Evolutionary conservation across 1,140 invertebrate genomes (phyloP).

Genomic region (Scaptomyza graminum): DNA sequence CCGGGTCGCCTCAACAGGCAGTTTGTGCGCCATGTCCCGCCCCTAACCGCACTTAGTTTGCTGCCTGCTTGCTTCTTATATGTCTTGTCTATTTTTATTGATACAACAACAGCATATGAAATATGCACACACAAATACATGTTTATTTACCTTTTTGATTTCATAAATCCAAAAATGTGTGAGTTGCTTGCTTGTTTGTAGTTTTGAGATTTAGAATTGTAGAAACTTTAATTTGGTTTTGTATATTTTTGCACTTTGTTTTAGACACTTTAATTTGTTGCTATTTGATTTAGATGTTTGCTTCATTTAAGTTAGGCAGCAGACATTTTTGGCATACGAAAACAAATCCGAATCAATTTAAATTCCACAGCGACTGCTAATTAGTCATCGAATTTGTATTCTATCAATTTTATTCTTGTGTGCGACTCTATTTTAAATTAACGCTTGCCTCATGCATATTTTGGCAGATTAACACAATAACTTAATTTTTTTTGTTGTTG

Average conservation of each 20-base stretch:
- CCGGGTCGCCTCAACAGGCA: slow-evolving; percentile 3
- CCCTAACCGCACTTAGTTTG: background rate
- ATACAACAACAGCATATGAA: slow-evolving; percentile 32
- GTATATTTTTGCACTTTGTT: slow-evolving; percentile 8
- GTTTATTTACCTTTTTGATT: slow-evolving; percentile 78
- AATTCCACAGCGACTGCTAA: slow-evolving; percentile 65
- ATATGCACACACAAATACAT: slow-evolving; percentile 42
- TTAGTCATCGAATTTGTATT: slow-evolving; percentile 68
- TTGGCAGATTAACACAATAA: slow-evolving; percentile 58
- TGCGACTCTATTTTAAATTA: slow-evolving; percentile 53
- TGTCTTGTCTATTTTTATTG: slow-evolving; percentile 71
- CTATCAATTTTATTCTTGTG: slow-evolving; percentile 14
- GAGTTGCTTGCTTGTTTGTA: slow-evolving; percentile 32
- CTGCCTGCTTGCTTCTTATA: slow-evolving; percentile 5
- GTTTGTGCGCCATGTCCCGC: background rate
- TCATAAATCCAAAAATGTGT: slow-evolving; percentile 73
- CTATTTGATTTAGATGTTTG: slow-evolving; percentile 52
- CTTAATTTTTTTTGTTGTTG: slow-evolving; percentile 50
- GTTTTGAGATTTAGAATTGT: slow-evolving; percentile 19
- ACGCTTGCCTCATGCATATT: slow-evolving; percentile 70
- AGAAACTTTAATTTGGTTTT: slow-evolving; percentile 14
- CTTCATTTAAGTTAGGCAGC: slow-evolving; percentile 43
- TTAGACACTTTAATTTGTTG: slow-evolving; percentile 50
- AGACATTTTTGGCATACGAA: slow-evolving; percentile 7
- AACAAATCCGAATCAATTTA: slow-evolving; percentile 47